Evolutionary conservation across 2,797 vertebrate genomes (phyloP).

Genomic region (Borostomias antarcticus): DNA sequence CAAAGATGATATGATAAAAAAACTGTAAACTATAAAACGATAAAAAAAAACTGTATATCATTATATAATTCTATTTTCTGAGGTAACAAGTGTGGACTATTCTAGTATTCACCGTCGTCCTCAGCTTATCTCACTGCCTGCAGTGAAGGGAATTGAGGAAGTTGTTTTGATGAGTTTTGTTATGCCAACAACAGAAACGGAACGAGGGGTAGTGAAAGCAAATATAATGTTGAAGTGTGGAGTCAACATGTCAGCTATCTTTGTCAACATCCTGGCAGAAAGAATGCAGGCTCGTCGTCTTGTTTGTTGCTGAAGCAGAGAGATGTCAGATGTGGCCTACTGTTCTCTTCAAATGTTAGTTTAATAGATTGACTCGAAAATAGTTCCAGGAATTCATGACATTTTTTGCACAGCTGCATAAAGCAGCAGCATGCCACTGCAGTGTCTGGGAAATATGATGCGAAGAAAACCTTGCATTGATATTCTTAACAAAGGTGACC

Average conservation of each 20-base stretch:
- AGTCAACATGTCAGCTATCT: constrained; percentile 18
- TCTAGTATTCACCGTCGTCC: background rate
- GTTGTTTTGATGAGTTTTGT: constrained; percentile 27
- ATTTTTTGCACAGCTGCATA: constrained; percentile 21
- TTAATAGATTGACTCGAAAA: no score
- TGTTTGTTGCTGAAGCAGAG: background rate
- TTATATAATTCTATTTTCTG: no score
- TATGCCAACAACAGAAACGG: constrained; percentile 5
- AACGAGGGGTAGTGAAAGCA: constrained; percentile 1
- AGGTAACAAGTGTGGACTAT: no score
- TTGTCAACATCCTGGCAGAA: background rate
- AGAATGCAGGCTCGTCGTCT: background rate
- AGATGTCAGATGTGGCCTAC: background rate
- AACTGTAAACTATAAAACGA: no score
- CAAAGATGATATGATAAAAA: no score
- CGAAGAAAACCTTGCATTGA: constrained; percentile 12
- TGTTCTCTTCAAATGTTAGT: background rate
- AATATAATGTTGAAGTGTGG: constrained; percentile 3
- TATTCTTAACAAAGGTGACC: no score
- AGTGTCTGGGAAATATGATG: constrained; percentile 15
- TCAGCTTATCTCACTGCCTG: background rate
- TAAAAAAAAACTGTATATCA: no score
- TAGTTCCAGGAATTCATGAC: no score
- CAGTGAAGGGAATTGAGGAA: constrained; percentile 1
- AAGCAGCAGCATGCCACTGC: constrained; percentile 15